Percentiles rank a stretch among this genome's conserved stretches.
phyloP scores from a whole-genome alignment of 30 jellyfish, hydroid and myxozoan species.

The Haliclystus octoradiatus region DNA sequence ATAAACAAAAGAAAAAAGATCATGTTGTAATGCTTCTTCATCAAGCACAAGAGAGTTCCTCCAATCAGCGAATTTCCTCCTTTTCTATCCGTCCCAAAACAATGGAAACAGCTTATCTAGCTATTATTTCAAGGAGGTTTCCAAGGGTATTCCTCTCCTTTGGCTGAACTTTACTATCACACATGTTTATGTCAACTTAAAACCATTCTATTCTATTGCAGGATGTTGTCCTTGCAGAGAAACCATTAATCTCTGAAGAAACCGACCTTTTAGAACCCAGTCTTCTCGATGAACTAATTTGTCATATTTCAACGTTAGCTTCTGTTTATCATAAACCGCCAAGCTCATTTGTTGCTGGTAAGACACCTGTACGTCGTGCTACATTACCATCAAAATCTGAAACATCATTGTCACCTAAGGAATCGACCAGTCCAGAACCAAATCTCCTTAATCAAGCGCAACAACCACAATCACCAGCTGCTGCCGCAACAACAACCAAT shows the following conservation, averaged over 20 bases:
- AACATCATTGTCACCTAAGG: constrained; percentile 42
- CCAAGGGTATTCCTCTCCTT: too few relatives aligned
- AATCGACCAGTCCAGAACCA: too few relatives aligned
- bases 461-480: constrained; percentile 57
- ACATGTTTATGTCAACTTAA: too few relatives aligned
- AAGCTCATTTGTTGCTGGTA: constrained; percentile 91
- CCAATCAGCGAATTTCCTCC: too few relatives aligned
- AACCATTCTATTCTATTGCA: not conserved
- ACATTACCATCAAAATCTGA: constrained; percentile 62
- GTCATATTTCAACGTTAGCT: constrained; percentile 92
- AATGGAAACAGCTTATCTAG: too few relatives aligned
- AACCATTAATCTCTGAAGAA: constrained; percentile 93
- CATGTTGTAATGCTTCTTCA: too few relatives aligned
- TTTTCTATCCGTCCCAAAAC: too few relatives aligned
- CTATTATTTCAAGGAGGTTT: too few relatives aligned
- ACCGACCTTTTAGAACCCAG: constrained; percentile 89
- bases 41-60: too few relatives aligned
- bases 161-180: too few relatives aligned
- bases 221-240: constrained; percentile 96
- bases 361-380: constrained; percentile 76
- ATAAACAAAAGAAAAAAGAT: too few relatives aligned
- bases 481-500: constrained; percentile 38
- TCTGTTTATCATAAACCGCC: constrained; percentile 97
- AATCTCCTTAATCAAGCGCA: too few relatives aligned
- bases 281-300: constrained; percentile 84